phyloP scores from a whole-genome alignment of 2,888 invertebrate species.

The Elegia similella region DNA sequence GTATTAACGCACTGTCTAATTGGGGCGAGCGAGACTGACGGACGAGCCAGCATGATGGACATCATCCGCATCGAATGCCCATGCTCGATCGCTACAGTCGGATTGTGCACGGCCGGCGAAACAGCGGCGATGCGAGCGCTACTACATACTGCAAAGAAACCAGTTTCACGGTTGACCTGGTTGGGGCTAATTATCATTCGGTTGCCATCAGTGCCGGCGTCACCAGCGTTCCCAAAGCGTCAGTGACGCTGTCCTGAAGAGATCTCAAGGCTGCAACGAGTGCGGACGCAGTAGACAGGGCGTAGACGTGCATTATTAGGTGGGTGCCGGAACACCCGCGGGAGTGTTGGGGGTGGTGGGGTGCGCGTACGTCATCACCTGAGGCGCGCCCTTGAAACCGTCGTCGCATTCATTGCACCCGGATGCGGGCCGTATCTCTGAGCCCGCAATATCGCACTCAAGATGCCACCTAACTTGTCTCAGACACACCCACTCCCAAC shows the following conservation, averaged over 20 bases:
- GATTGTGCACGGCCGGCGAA: constrained; percentile 12
- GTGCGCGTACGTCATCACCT: constrained; percentile 80
- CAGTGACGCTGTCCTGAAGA: constrained; percentile 55
- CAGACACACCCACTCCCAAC: constrained; percentile 25
- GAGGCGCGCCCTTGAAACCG: constrained; percentile 81
- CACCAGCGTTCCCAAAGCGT: constrained; percentile 31
- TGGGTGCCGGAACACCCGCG: constrained; percentile 78
- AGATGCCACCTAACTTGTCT: constrained; percentile 51
- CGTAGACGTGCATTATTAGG: constrained; percentile 83
- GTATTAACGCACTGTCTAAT: constrained; percentile 51
- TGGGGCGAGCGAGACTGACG: constrained; percentile 36
- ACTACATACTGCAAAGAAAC: not conserved
- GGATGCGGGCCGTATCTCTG: constrained; percentile 74
- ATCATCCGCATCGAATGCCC: constrained; percentile 22
- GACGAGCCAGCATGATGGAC: constrained; percentile 25
- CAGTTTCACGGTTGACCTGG: constrained; percentile 2
- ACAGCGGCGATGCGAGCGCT: not conserved
- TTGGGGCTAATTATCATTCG: not conserved
- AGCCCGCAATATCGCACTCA: constrained; percentile 61
- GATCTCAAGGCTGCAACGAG: constrained; percentile 77
- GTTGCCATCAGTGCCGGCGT: not conserved
- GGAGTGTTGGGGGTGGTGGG: constrained; percentile 62
- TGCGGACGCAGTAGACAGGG: constrained; percentile 78
- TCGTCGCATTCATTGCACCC: constrained; percentile 81
- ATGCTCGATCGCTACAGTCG: constrained; percentile 17